Base-by-base conservation (phyloP, 2,113 vertebrate genomes). In the Ia io region DNA sequence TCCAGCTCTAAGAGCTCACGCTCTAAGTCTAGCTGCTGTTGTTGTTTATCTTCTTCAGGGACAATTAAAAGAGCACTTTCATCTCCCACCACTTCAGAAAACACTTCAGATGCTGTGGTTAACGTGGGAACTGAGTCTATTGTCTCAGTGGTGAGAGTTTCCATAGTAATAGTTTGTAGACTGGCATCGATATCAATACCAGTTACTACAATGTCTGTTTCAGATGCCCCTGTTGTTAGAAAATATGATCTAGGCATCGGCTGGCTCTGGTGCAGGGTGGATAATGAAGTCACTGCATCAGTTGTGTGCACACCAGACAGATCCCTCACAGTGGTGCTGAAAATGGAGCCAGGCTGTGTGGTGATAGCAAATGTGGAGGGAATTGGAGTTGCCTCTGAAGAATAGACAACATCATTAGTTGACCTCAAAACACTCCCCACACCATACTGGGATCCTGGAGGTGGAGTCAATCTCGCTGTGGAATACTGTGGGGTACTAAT, bases 281-380 rank as follows among this genome's bases (percentile, higher is more conserved):
- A 99, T 93, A 99, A 97, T 51, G 99, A 99, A 86, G 99, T 98
- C 98, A 99, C 98, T 0, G 99, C 98, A 77, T 99, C 99, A 91
- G 99, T 98, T 88, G 99, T 98, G 86, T 99, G 99, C 97, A 99
- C 98, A 83, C 98, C 98, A 96, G 99, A 98, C 61, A 99, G 97
- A 88, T 99, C 98, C 97, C 98, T 98, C 94, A 98, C 97, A 70
- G 98, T 97, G 97, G 99, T 98, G 98, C 98, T 99, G 97, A 99
- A 99, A 98, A 99, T 98, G 80, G 99, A 99, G 95, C 99, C 99
- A 0, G 99, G 99, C 65, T 99, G 99, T 91, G 99, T 99, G 88
- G 99, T 99, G 96, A 99, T 99, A 88, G 99, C 99, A 99, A 99
- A 99, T 0, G 99, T 99, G 44, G 99, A 99, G 95, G 99, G 99